Base-by-base conservation (phyloP, 2,113 vertebrate genomes). In the Neogobius melanostomus region DNA sequence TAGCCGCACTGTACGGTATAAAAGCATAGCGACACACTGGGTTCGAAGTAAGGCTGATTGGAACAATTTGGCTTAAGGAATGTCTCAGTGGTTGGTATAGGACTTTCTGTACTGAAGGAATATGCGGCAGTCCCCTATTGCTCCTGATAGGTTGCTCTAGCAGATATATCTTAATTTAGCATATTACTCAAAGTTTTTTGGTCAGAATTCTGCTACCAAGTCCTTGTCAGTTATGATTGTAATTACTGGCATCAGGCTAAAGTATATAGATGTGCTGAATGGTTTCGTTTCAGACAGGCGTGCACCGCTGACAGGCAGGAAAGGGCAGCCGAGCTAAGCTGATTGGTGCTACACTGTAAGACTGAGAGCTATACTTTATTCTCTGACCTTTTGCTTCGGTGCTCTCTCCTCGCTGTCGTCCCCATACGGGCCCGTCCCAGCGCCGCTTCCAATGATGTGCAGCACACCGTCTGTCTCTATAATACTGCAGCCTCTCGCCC, bases 311-410 rank as follows among this genome's bases (percentile, higher is more conserved):
- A 90, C 83, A 85, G 85, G 69, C 65, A 28, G 77, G 75, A 93
- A 91, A 92, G 91, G 91, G 90, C 90, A 90, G 74, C 80, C 69
- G 80, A 83, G 79, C 85, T 75, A 73, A 89, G 82, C 72, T 87
- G 88, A 91, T 89, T 91, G 90, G 88, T 83, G 76, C 76, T 83
- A 84, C 80, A 88, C 84, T 88, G 28, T 7, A 84, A 91, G 88
- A 90, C 68, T 65, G 79, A 90, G 84, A 72, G 85, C 81, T 88
- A 50, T 85, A 82, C 85, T 92, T 90, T 88, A 89, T 92, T 82
- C 85, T 82, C 76, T 91, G 91, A 93, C 92, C 91, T 92, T 92
- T 93, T 43, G 75, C 82, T 84, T 85, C 71, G 78, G 44, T 76
- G 66, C 78, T 66, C 71, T 83, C 78, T 72, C 67, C 75, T 77